Evolutionary conservation across 2,113 vertebrate genomes (phyloP).

Genomic region (Ancistrus triradiatus): DNA sequence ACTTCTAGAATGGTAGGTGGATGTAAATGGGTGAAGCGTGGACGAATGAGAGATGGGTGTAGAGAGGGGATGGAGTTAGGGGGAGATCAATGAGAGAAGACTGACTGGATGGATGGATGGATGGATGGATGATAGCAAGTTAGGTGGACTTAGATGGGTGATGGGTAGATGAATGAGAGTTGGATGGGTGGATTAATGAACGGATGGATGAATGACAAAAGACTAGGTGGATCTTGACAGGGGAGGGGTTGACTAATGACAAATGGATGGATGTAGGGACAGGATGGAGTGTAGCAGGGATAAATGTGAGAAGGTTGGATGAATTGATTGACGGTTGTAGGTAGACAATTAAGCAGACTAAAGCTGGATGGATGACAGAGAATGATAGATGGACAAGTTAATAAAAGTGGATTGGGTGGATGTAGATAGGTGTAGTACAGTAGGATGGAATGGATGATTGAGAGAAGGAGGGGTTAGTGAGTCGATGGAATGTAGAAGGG

Average conservation of each 20-base stretch:
- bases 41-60: too few species aligned
- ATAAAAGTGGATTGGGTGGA: background rate
- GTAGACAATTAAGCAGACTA: slow-evolving; percentile 40
- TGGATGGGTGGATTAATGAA: background rate
- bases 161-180: background rate
- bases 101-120: background rate
- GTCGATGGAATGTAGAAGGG: too few species aligned
- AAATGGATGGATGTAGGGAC: background rate
- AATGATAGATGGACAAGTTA: background rate
- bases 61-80: too few species aligned
- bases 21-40: too few species aligned
- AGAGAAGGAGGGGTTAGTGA: background rate
- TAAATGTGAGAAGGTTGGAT: too few species aligned
- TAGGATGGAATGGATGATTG: background rate
- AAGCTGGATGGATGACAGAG: too few species aligned
- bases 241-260: slow-evolving; percentile 44
- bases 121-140: background rate
- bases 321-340: slow-evolving; percentile 38
- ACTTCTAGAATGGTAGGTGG: too few species aligned
- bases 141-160: background rate
- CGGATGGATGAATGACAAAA: background rate
- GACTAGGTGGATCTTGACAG: background rate
- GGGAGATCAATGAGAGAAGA: too few species aligned
- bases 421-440: background rate
- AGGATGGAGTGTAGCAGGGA: background rate